A percentile compares a stretch with the other conserved stretches of the same genome.
Evolutionary conservation across 2,113 vertebrate genomes (phyloP).

Genomic region (Thamnophis sirtalis): DNA sequence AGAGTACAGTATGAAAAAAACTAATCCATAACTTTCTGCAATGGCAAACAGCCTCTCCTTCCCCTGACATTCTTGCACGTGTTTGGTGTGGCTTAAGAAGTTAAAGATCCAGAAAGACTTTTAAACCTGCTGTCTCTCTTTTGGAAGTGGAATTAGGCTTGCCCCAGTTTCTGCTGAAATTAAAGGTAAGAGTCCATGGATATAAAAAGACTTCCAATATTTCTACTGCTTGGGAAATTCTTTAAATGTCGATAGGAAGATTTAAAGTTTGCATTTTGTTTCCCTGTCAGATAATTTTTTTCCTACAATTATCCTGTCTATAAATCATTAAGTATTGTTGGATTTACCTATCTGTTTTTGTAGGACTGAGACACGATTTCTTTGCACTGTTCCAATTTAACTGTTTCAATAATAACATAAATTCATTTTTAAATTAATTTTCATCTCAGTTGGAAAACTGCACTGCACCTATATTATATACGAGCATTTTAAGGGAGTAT

Average conservation of each 20-base stretch:
- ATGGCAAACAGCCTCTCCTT: conserved; percentile 40
- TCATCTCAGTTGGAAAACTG: not conserved
- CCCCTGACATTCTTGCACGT: conserved; percentile 42
- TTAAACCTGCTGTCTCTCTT: conserved; percentile 48
- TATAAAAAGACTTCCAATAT: conserved; percentile 26
- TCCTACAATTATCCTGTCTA: fast-evolving
- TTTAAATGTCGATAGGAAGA: not conserved
- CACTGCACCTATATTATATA: not conserved
- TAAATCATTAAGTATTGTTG: not conserved
- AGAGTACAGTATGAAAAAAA: conserved; percentile 5
- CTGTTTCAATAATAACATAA: not conserved
- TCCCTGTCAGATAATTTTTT: not conserved
- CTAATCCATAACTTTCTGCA: conserved; percentile 33
- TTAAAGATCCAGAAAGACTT: conserved; percentile 55
- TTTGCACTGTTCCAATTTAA: not conserved
- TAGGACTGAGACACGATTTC: not conserved
- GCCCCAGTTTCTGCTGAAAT: conserved; percentile 51
- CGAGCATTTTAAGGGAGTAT: not conserved
- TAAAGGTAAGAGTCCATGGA: conserved; percentile 58
- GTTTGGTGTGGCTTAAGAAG: conserved; percentile 46
- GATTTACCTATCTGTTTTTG: not conserved
- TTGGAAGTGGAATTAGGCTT: conserved; percentile 60
- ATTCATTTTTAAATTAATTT: not conserved
- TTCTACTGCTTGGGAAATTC: not conserved
- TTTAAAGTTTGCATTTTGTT: not conserved